Percentiles rank a stretch among this genome's conserved stretches.
These are phyloP conservation scores for Mamestra brassicae DNA, from an alignment of 2,888 invertebrate genomes.

Conservation along the genomic window DNA sequence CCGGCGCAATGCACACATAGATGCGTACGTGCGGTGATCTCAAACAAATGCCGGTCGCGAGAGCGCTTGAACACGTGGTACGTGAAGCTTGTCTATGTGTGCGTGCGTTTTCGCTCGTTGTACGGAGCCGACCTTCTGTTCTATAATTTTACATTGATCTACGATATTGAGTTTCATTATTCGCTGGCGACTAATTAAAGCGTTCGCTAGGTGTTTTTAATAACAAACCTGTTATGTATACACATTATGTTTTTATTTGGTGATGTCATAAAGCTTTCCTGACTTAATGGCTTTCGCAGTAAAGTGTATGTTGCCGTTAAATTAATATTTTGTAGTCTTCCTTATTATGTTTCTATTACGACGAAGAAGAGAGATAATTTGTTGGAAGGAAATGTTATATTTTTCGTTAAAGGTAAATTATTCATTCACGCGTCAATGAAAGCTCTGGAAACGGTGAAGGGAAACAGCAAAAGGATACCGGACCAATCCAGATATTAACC, in stretches of 20 bases:
- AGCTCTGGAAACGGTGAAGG: not conserved
- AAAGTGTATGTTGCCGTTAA: constrained; percentile 12
- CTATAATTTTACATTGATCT: not conserved
- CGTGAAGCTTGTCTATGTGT: not conserved
- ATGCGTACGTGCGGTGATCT: not conserved
- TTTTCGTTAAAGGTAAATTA: constrained; percentile 5
- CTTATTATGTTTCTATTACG: constrained; percentile 4
- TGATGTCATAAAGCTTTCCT: constrained; percentile 35
- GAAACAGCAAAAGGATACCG: too few relatives aligned
- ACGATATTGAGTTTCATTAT: constrained; percentile 62
- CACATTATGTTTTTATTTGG: constrained; percentile 34
- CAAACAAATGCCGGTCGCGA: not conserved
- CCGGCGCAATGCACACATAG: not conserved
- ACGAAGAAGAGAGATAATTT: constrained; percentile 3
- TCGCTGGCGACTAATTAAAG: constrained; percentile 58
- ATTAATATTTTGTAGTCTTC: constrained; percentile 27
- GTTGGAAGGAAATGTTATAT: not conserved
- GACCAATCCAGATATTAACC: not conserved
- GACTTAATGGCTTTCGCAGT: constrained; percentile 41
- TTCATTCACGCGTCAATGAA: not conserved
- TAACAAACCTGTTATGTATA: constrained; percentile 30
- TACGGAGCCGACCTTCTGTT: constrained; percentile 12
- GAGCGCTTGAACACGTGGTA: not conserved
- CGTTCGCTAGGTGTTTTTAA: constrained; percentile 53
- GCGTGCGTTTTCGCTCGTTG: not conserved